Base-by-base conservation (phyloP, 2,797 vertebrate genomes). In the Manis crassicaudata region DNA sequence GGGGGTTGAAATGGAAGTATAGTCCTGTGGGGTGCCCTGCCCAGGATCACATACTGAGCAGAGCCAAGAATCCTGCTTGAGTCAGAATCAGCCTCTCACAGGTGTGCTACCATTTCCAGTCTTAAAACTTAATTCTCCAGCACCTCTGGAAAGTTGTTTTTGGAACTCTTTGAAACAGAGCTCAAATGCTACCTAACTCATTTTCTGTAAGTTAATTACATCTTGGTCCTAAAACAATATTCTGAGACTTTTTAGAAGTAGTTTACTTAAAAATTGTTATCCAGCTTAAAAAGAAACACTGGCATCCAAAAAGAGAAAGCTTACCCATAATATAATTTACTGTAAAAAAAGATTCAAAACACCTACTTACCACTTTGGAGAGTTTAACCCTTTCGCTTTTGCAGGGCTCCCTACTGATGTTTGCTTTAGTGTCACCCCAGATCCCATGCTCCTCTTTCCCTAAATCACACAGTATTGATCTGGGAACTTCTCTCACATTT, bases 171-270 rank as follows among this genome's bases (percentile, higher is more conserved):
- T 20, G 35, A 35, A 43, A 75, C 21, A 87, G 90, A 94, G n/a
- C 77, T 93, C 72, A 94, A 40, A 95, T 96, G 58, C 91, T 94
- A 75, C 72, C 76, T 17, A 65, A 73, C 29, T 96, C 73, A 90
- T 90, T 97, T 97, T 95, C 95, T 37, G 11, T 88, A 88, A 94
- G 81, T 96, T 96, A 97, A 96, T 91, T 97, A 62, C 90, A 91
- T 70, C 72, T 97, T 95, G 52, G 67, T 65, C n/a, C 90, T 85
- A 92, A 95, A 94, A 70, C 87, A 88, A 17, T 87, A 85, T 93
- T 90, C 62, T 43, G 35, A 89, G 67, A 72, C 40, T 40, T 92
- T 97, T 93, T 90, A 62, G 67, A 94, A 86, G 37, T 67, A n/a
- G 52, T 67, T 96, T 93, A 60, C 21, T 93, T 96, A 95, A 67